Evolutionary conservation across 1,140 invertebrate genomes (phyloP), one percentile per base, ranked within the genome.

Genomic region (Monomorium pharaonis): DNA sequence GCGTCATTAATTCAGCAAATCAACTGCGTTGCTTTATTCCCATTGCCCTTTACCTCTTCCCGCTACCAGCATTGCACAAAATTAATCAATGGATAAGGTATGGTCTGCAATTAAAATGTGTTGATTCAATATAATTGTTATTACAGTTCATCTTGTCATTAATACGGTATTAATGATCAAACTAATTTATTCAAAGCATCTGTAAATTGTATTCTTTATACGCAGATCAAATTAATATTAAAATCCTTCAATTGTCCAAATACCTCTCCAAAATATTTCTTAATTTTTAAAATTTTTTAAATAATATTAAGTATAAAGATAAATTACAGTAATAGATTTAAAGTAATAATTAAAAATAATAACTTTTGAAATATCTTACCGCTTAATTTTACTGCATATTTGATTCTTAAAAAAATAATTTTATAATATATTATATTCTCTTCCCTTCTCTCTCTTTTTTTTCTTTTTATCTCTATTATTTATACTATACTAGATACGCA

Each of bases 1-100:
- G 37, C 56, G 37, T 76, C 56, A 76, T 76, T 76, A 76, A 76
- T 76, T 62, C 18, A 76, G 16, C 16, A 54, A 76, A 76, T 76
- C 56, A 76, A 76, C 24, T 58, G 14, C 56, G 56, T 76, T 76
- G 74, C 24, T 49, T 60, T 76, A 42, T 74, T 2, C 49, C 12
- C 24, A 0, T 16, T 16, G 16, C 10, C 18, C 54, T 44, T 30
- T 37, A 4, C 24, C 49, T 24, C 30, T 37, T 51, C 14, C 33
- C 21, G 33, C 16, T 62, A 3, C 16, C 10, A 37, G n/a, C n/a
- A n/a, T n/a, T n/a, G n/a, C 44, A 60, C 30, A 9, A 44, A 62
- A 62, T 76, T 76, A 76, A 76, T 76, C 10, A 24, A 24, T 24
- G 12, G 54, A 18, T 76, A 44, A 42, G 16, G 27, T 7, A 72